Base-by-base conservation (phyloP, 1,140 invertebrate species). In the Marisa cornuarietis region DNA sequence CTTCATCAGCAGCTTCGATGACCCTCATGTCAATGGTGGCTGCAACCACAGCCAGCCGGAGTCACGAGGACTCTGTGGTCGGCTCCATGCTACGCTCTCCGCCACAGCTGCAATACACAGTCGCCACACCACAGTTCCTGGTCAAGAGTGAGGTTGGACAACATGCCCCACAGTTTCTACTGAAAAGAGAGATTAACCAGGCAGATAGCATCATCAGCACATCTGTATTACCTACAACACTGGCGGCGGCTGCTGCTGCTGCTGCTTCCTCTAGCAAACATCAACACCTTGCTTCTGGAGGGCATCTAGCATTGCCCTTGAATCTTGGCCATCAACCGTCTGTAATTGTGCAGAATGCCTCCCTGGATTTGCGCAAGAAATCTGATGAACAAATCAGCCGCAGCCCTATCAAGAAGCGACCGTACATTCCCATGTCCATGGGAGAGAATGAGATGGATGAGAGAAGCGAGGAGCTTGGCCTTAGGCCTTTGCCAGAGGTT, bases 371-470 rank as follows among this genome's bases (percentile, higher is more conserved):
- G 65, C 85, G 88, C 75, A 89, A 89, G 76, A 85, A 83, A 18
- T 76, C 81, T 10, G 81, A 84, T 31, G 87, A 87, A 62, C 82
- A 86, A 68, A 83, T 87, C 72, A 83, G 81, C 78, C 83, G 87
- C 78, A 90, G 89, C 85, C 89, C 89, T 18, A 88, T 90, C 54
- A 90, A 90, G 74, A 90, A 90, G 80, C 84, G 89, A 72, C 89
- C 89, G 24, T 89, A 89, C 80, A 83, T 86, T 62, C 87, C 87
- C 62, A 77, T 73, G 42, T 68, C 76, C 20, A 68, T 69, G 63
- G 4, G 31, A 20, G 65, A 68, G 24, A 31, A n/a, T n/a, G 65
- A 68, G 10, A 31, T 68, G 6, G 76, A 77, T 42, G 20, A 69
- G 51, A 7, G 80, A 81, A 58, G 78, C 69, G 49, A 75, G 65